A percentile compares a stretch with the other conserved stretches of the same genome.
These are phyloP conservation scores for Coleophora deauratella DNA, from an alignment of 2,888 invertebrate species.

Conservation along the genomic window DNA sequence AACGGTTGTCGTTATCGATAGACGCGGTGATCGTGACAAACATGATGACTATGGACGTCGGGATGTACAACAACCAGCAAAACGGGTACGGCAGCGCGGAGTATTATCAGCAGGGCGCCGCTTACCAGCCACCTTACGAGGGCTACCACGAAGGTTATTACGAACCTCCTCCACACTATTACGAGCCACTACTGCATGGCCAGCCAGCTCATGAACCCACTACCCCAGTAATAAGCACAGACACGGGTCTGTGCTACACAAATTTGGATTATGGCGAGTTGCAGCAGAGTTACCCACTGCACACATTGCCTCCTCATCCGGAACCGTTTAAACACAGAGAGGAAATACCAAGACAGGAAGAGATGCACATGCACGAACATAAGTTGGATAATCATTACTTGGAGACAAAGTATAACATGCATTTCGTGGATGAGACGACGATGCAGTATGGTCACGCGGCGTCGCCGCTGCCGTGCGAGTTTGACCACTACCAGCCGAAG, in stretches of 20 bases:
- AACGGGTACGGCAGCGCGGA: conserved; percentile 67
- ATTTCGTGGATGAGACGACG: conserved; percentile 57
- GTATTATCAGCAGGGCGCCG: conserved; percentile 69
- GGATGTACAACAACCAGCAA: conserved; percentile 83
- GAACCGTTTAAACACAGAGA: conserved; percentile 68
- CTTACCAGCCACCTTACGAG: conserved; percentile 58
- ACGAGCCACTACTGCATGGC: conserved; percentile 60
- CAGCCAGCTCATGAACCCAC: conserved; percentile 60
- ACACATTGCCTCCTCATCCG: conserved; percentile 70
- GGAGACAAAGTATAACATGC: conserved; percentile 71
- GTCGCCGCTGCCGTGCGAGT: conserved; percentile 73
- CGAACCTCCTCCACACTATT: conserved; percentile 66
- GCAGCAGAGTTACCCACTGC: conserved; percentile 66
- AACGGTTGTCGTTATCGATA: conserved; percentile 41
- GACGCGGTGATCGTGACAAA: conserved; percentile 51
- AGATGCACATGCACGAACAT: conserved; percentile 58
- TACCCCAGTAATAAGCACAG: conserved; percentile 85
- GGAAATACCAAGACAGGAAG: conserved; percentile 72
- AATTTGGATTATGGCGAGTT: conserved; percentile 84
- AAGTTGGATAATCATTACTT: conserved; percentile 65
- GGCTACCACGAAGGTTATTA: conserved; percentile 65
- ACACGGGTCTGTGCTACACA: conserved; percentile 91
- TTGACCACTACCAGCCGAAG: conserved; percentile 76
- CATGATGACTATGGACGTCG: conserved; percentile 89
- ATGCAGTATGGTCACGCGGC: conserved; percentile 57